A percentile compares a stretch with the other conserved stretches of the same genome.
These are phyloP conservation scores for Drosophila kurseongensis DNA, from an alignment of 1,140 invertebrate genomes.

Conservation along the genomic window DNA sequence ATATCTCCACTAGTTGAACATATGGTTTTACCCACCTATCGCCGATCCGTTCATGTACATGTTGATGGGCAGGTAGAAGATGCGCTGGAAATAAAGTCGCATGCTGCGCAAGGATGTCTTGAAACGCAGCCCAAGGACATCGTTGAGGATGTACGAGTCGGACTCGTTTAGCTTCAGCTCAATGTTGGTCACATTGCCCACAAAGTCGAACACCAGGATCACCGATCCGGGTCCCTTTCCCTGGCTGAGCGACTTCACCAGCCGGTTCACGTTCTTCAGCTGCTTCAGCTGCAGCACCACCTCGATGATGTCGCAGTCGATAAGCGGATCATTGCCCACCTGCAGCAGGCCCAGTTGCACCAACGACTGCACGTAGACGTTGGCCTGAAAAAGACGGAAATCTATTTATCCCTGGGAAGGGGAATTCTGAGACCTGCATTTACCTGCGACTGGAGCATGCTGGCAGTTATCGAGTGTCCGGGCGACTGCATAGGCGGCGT, in stretches of 20 bases:
- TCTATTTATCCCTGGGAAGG: neutral
- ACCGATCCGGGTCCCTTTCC: constrained; percentile 31
- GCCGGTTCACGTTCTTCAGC: constrained; percentile 55
- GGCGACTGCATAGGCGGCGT: constrained; percentile 49
- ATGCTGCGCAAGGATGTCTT: constrained; percentile 70
- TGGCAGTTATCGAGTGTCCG: constrained; percentile 62
- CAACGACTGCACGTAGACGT: constrained; percentile 75
- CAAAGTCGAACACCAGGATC: constrained; percentile 72
- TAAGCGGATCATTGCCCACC: constrained; percentile 73
- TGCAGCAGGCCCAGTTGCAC: constrained; percentile 74
- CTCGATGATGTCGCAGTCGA: constrained; percentile 76
- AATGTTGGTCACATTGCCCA: constrained; percentile 67
- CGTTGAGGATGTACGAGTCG: constrained; percentile 64
- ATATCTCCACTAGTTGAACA: no score
- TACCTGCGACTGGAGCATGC: constrained; percentile 75
- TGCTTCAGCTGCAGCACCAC: constrained; percentile 71
- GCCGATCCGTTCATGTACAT: constrained; percentile 66
- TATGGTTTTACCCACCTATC: constrained; percentile 39
- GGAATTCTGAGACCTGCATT: neutral
- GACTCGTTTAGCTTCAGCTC: constrained; percentile 59
- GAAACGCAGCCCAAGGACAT: constrained; percentile 69
- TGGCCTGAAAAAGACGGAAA: constrained; percentile 33
- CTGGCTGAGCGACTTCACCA: constrained; percentile 49
- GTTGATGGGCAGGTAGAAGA: constrained; percentile 77
- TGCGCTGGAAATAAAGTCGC: constrained; percentile 72